These are phyloP conservation scores for Cossypha niveicapilla DNA, from an alignment of 2,797 vertebrate species.

Conservation along the genomic window DNA sequence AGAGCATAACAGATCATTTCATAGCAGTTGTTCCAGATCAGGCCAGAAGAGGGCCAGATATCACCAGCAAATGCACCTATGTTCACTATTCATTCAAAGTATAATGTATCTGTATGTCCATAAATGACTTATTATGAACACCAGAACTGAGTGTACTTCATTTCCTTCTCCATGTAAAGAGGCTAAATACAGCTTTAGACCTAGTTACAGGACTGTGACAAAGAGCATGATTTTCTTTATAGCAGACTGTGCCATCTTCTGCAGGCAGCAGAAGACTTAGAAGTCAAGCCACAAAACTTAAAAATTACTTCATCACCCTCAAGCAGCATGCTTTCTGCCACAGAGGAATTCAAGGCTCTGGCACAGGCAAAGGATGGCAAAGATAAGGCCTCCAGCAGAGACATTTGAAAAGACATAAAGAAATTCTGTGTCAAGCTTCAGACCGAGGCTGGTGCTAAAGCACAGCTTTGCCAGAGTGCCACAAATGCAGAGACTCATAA, in stretches of 20 bases:
- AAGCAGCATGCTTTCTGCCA: background rate
- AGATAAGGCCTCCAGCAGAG: background rate
- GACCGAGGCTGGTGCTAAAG: background rate
- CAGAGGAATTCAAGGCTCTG: background rate
- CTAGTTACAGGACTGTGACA: background rate
- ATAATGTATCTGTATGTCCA: fast-evolving
- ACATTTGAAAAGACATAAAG: background rate
- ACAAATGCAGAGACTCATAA: fast-evolving
- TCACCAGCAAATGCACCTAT: background rate
- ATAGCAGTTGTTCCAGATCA: background rate
- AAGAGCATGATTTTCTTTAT: background rate
- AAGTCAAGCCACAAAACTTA: background rate
- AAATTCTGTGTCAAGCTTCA: background rate
- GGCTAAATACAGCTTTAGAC: background rate
- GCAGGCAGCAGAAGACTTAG: background rate
- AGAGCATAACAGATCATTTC: background rate
- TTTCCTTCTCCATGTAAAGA: background rate
- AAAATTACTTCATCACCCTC: fast-evolving
- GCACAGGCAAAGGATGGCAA: background rate
- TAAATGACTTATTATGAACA: background rate
- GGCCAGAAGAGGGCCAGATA: background rate
- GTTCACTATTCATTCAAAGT: background rate
- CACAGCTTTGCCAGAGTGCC: background rate
- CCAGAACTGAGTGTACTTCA: background rate
- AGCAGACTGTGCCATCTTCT: background rate